Conservation (phyloP, 2,113 vertebrate species). For the Amblyornis subalaris region DNA sequence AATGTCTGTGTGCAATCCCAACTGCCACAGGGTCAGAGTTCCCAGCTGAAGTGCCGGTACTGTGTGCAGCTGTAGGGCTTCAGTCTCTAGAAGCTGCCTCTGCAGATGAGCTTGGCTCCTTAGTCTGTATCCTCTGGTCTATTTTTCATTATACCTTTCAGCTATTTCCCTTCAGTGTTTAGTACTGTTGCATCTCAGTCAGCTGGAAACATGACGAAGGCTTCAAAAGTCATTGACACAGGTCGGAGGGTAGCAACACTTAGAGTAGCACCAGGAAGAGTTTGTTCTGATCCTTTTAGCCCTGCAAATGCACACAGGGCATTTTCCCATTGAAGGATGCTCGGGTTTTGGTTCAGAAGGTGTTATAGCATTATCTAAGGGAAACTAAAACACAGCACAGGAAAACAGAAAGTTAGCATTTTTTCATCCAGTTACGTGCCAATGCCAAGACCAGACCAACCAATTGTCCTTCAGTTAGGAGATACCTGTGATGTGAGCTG, state of each 20-base stretch:
- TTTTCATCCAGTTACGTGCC: background rate
- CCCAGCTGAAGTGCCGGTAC: fast-evolving
- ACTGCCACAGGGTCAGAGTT: fast-evolving
- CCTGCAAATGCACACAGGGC: too few relatives aligned
- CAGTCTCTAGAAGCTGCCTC: background rate
- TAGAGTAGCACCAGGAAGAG: background rate
- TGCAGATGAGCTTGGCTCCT: background rate
- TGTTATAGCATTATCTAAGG: background rate
- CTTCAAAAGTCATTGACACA: background rate
- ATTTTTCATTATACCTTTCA: background rate
- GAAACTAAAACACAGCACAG: background rate
- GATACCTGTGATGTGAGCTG: background rate
- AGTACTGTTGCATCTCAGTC: background rate
- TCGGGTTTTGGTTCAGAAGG: background rate
- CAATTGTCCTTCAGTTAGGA: background rate
- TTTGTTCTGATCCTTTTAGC: background rate
- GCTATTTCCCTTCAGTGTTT: background rate
- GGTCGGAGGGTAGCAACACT: background rate
- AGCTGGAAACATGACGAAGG: background rate
- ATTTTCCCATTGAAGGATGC: background rate
- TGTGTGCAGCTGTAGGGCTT: background rate
- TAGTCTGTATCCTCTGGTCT: background rate
- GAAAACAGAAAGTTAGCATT: background rate
- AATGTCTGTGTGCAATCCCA: background rate
- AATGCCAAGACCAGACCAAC: background rate